Percentiles rank a stretch among this genome's conserved stretches.
These are phyloP conservation scores for Aromia moschata DNA, from an alignment of 2,888 invertebrate species.

Conservation along the genomic window DNA sequence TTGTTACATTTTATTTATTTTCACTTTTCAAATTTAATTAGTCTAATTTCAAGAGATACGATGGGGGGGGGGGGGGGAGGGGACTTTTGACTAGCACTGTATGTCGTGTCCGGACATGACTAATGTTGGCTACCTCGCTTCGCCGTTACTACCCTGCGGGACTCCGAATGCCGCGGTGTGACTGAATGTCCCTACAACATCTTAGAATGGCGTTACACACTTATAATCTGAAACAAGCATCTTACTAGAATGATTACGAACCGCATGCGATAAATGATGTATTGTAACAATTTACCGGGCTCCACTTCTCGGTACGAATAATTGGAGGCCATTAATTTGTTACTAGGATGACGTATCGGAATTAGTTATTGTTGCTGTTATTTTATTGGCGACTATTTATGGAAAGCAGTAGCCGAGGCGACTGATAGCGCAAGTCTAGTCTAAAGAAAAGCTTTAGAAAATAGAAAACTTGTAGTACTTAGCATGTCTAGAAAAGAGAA, in stretches of 20 bases:
- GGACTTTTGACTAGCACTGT: too few species aligned
- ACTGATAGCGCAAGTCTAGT: too few species aligned
- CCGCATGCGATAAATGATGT: constrained; percentile 43
- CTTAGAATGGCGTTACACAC: constrained; percentile 44
- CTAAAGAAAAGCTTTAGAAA: too few species aligned
- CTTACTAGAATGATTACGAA: constrained; percentile 38
- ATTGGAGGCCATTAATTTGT: constrained; percentile 33
- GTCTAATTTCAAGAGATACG: too few species aligned
- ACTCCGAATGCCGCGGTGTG: constrained; percentile 39
- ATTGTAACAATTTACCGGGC: constrained; percentile 28
- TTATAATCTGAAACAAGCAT: constrained; percentile 37
- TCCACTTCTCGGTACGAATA: constrained; percentile 34
- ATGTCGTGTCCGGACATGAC: constrained; percentile 35
- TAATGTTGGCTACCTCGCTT: constrained; percentile 41
- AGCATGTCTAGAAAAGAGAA: too few species aligned
- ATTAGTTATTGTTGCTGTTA: constrained; percentile 18
- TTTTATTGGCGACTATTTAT: constrained; percentile 5
- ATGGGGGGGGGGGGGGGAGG: too few species aligned
- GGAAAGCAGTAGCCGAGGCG: background rate
- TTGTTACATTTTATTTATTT: too few species aligned
- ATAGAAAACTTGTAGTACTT: too few species aligned
- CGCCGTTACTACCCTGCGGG: constrained; percentile 34
- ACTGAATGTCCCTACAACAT: constrained; percentile 46
- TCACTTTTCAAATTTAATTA: too few species aligned
- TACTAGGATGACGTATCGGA: constrained; percentile 12